Base-by-base conservation (phyloP, 2,888 invertebrate species). In the Meta bourneti region DNA sequence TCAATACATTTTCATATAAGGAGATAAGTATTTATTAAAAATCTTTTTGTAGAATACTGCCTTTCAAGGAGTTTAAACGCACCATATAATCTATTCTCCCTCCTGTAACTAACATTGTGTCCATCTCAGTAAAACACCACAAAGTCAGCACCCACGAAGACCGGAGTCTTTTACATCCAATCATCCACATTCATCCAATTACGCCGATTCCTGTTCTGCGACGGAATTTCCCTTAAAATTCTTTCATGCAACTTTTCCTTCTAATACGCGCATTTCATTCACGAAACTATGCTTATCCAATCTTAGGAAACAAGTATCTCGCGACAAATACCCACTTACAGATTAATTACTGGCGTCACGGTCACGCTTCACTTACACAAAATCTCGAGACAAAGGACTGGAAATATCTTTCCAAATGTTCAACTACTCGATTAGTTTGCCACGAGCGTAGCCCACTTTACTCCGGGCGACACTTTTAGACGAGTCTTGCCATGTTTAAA, bases 321-420 rank as follows among this genome's bases (percentile, higher is more conserved):
- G 70, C 70, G 71, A 82, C 71, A 71, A 71, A 81, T 81, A 20
- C 54, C 79, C 79, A 61, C 82, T 82, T 74, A 83, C 74, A 54
- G 77, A 85, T 85, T 85, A 85, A 85, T 85, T 85, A 85, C 85
- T 34, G 69, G 83, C 71, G 52, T 52, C 71, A 82, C 49, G 16
- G 82, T 83, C 74, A 19, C 83, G 20, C 83, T 83, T 83, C 74
- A 83, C 52, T 83, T 71, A 52, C 71, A 72, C 83, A 34, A 83
- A 52, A 34, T 52, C 83, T 52, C 52, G 34, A 83, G 52, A 83
- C 71, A 70, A 82, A 72, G 71, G 52, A 51, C 82, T 74, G 54
- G 54, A 72, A 83, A 83, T 83, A 83, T 83, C 83, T 74, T 83
- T 74, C 72, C n/a, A 74, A 83, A 72, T 52, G 52, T 74, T 72